Percentiles rank a stretch among this genome's conserved stretches.
Evolutionary conservation across 1,140 invertebrate genomes (phyloP).

Genomic region (Temnothorax longispinosus): DNA sequence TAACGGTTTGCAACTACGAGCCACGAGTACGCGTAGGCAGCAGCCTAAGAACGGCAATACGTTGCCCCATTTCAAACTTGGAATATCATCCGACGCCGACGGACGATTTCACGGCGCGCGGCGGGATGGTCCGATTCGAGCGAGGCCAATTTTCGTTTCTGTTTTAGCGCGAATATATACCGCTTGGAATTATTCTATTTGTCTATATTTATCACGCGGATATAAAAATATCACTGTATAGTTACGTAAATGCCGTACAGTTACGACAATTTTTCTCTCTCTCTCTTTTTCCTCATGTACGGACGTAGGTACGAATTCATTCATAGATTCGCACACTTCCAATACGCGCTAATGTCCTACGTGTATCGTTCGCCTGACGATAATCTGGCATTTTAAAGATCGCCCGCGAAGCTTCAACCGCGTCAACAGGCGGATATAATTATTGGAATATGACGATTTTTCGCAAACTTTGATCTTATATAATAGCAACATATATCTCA

Average conservation of each 20-base stretch:
- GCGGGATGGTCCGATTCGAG: no score
- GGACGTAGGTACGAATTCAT: not conserved
- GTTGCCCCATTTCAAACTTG: conserved; percentile 40
- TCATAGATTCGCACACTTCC: not conserved
- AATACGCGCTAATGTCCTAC: conserved; percentile 7
- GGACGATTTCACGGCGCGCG: not conserved
- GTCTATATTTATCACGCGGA: not conserved
- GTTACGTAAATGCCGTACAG: not conserved
- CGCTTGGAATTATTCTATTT: not conserved
- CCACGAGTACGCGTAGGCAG: conserved; percentile 54
- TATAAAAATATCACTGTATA: not conserved
- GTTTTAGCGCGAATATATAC: not conserved
- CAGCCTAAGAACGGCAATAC: conserved; percentile 66
- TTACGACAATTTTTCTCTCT: not conserved
- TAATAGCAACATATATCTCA: no score
- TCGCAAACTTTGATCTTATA: no score
- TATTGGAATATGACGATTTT: no score
- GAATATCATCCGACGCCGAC: not conserved
- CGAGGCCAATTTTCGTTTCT: not conserved
- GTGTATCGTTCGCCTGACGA: not conserved
- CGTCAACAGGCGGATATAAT: not conserved
- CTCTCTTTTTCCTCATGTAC: not conserved
- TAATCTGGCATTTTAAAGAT: not conserved
- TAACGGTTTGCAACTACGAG: conserved; percentile 58
- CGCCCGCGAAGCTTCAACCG: not conserved